phyloP scores from a whole-genome alignment of 1,140 invertebrate species.

The Drosophila sulfurigaster region DNA sequence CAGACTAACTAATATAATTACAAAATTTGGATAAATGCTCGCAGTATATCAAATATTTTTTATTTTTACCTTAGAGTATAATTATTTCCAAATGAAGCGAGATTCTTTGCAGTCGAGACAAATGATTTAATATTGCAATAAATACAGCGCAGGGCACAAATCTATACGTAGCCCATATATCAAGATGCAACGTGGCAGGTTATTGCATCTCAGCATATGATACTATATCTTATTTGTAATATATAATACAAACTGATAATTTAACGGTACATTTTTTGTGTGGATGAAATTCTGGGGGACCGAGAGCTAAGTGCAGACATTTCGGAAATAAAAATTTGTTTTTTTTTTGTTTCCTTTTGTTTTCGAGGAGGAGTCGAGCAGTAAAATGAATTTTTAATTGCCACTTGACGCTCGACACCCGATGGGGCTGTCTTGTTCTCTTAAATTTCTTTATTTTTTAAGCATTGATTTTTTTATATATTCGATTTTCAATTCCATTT shows the following conservation, averaged over 20 bases:
- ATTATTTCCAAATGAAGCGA: background rate
- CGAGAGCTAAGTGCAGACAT: constrained; percentile 37
- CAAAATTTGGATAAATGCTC: too few relatives aligned
- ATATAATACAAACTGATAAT: constrained; percentile 2
- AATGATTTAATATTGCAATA: constrained; percentile 21
- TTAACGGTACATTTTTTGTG: constrained; percentile 22
- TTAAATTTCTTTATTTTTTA: constrained; percentile 4
- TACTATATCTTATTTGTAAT: background rate
- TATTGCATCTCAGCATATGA: background rate
- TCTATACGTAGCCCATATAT: constrained; percentile 2
- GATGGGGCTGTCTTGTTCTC: constrained; percentile 1
- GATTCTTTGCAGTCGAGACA: background rate
- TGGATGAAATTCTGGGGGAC: background rate
- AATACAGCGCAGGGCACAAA: background rate
- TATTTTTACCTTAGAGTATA: too few relatives aligned
- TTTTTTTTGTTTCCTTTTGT: background rate
- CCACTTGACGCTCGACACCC: constrained; percentile 54
- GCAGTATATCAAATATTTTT: too few relatives aligned
- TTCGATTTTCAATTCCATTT: constrained; percentile 31
- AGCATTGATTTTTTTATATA: constrained; percentile 26
- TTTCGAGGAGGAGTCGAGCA: constrained; percentile 49
- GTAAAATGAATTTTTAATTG: constrained; percentile 58
- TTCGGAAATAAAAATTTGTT: constrained; percentile 23
- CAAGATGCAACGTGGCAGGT: background rate
- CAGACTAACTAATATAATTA: too few relatives aligned